These are phyloP conservation scores for Axis porcinus DNA, from an alignment of 2,113 vertebrate species.

Conservation along the genomic window DNA sequence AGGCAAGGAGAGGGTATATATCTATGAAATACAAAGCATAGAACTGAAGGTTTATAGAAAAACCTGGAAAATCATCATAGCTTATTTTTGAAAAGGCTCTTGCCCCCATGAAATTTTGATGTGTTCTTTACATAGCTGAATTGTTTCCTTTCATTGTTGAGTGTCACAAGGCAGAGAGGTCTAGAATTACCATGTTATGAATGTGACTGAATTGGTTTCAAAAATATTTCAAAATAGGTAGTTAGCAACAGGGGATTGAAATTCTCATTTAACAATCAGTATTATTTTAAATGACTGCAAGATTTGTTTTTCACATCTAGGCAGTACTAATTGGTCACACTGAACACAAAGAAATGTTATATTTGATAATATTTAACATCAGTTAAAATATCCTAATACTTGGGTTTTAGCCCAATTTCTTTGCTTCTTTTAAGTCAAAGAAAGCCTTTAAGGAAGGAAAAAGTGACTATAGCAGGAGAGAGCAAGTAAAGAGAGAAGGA, in stretches of 20 bases:
- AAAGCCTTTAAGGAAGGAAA: background rate
- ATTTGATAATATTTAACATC: constrained; percentile 16
- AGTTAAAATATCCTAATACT: constrained; percentile 13
- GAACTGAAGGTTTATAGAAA: constrained; percentile 36
- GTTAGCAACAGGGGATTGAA: constrained; percentile 45
- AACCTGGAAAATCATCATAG: constrained; percentile 28
- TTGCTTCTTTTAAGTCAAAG: constrained; percentile 20
- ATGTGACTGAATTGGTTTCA: constrained; percentile 50
- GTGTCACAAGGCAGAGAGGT: constrained; percentile 51
- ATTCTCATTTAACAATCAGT: constrained; percentile 58
- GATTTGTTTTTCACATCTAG: background rate
- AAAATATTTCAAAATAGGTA: constrained; percentile 65
- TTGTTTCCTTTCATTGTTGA: constrained; percentile 65
- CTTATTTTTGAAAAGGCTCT: constrained; percentile 62
- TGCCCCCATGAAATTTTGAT: constrained; percentile 47
- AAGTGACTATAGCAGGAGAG: background rate
- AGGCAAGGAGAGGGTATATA: background rate
- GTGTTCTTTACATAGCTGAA: constrained; percentile 38
- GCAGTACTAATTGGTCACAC: constrained; percentile 1
- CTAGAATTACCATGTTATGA: constrained; percentile 66
- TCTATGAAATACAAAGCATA: constrained; percentile 21
- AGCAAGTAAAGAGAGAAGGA: background rate
- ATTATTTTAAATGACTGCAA: constrained; percentile 54
- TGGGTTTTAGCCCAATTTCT: background rate
- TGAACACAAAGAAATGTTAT: constrained; percentile 28